These are phyloP conservation scores for Merodon equestris DNA, from an alignment of 2,888 invertebrate species.

Conservation along the genomic window DNA sequence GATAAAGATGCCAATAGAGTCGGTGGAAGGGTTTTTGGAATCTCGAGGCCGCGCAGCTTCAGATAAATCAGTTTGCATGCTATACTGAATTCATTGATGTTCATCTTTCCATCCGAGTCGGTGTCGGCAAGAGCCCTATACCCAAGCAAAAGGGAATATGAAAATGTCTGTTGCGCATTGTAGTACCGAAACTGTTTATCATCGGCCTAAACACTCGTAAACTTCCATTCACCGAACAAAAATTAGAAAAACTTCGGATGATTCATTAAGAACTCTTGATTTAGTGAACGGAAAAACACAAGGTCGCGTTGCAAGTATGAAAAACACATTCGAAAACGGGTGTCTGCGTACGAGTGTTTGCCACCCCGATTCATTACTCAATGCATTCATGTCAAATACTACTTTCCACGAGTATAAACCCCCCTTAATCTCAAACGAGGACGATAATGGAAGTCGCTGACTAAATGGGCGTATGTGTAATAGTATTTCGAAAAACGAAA, in stretches of 20 bases:
- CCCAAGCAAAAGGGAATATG: conserved; percentile 55
- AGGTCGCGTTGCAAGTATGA: conserved; percentile 4
- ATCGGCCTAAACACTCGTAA: no score
- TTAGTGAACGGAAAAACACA: conserved; percentile 31
- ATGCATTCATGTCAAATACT: conserved; percentile 41
- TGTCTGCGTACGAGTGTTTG: conserved; percentile 36
- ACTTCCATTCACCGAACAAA: background rate
- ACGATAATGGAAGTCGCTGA: conserved; percentile 39
- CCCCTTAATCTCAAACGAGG: conserved; percentile 25
- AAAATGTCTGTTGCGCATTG: no score
- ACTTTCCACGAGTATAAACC: conserved; percentile 10
- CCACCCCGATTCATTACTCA: conserved; percentile 49
- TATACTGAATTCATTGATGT: conserved; percentile 97
- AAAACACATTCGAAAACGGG: conserved; percentile 1
- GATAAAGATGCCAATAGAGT: conserved; percentile 85
- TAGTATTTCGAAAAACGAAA: conserved; percentile 27
- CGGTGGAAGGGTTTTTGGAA: conserved; percentile 92
- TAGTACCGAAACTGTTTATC: no score
- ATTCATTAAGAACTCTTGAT: conserved; percentile 22
- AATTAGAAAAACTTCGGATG: conserved; percentile 1
- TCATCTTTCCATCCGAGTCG: conserved; percentile 97
- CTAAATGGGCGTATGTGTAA: conserved; percentile 54
- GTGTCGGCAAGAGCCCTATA: conserved; percentile 93
- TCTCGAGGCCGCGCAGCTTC: conserved; percentile 93
- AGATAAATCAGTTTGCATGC: conserved; percentile 98